Evolutionary conservation across 2,888 invertebrate genomes (phyloP).

Genomic region (Tiphia femorata): DNA sequence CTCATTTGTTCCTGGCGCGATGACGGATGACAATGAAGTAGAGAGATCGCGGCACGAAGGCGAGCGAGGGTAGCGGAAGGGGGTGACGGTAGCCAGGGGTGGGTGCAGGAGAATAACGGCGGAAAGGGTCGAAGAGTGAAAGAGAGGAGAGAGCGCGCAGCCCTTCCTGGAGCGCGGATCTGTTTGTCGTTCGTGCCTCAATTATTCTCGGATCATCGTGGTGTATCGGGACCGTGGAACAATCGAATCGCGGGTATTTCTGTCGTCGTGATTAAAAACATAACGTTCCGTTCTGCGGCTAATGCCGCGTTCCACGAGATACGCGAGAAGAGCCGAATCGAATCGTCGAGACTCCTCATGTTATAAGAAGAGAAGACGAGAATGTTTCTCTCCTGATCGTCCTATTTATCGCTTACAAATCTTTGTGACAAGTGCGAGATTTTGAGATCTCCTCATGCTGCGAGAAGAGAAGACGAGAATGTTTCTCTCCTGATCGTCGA

Average conservation of each 20-base stretch:
- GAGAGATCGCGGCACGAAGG: constrained; percentile 49
- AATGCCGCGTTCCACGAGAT: background rate
- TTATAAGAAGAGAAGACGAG: background rate
- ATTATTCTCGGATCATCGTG: constrained; percentile 68
- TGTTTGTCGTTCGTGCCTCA: constrained; percentile 66
- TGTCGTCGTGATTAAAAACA: constrained; percentile 44
- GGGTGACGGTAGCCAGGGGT: constrained; percentile 5
- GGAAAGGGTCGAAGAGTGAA: constrained; percentile 7
- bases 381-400: no score
- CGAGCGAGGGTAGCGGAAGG: constrained; percentile 29
- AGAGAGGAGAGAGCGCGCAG: constrained; percentile 23
- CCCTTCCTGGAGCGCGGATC: constrained; percentile 48
- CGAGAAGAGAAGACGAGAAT: background rate
- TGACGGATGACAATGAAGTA: constrained; percentile 68
- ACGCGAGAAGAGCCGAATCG: background rate
- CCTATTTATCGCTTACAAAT: no score
- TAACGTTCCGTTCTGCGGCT: constrained; percentile 25
- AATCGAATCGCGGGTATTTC: constrained; percentile 46
- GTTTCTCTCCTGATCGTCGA: no score
- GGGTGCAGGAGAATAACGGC: no score
- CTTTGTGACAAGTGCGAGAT: no score
- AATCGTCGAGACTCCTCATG: background rate
- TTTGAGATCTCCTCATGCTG: no score
- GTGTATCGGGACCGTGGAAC: constrained; percentile 56
- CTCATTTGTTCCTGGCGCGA: constrained; percentile 64